Evolutionary conservation across 1,140 invertebrate genomes (phyloP).

Genomic region (Chrysomallon squamiferum): DNA sequence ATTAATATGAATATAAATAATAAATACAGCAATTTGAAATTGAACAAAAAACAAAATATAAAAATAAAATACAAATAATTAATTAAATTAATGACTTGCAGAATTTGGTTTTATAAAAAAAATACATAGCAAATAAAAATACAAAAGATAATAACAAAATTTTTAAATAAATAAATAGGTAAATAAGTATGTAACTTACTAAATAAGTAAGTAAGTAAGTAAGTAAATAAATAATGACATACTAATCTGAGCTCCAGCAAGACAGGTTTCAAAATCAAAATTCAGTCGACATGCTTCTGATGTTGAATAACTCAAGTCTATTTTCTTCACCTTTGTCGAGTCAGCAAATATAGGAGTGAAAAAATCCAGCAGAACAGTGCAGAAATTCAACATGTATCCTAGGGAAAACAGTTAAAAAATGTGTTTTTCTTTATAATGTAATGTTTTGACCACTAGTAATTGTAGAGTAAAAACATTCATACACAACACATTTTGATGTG

Average conservation of each 20-base stretch:
- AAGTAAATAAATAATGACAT: neutral
- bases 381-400: conserved; percentile 28
- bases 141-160: too few species aligned
- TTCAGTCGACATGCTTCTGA: conserved; percentile 21
- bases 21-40: too few species aligned
- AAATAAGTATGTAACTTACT: too few species aligned
- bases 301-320: conserved; percentile 18
- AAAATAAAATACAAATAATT: too few species aligned
- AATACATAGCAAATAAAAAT: too few species aligned
- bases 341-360: conserved; percentile 15
- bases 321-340: conserved; percentile 14
- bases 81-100: too few species aligned
- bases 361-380: conserved; percentile 21
- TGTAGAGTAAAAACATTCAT: neutral
- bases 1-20: too few species aligned
- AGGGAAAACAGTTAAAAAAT: neutral
- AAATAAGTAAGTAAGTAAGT: too few species aligned
- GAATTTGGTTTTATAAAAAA: too few species aligned
- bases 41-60: too few species aligned
- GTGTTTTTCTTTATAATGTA: neutral
- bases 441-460: neutral
- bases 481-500: neutral
- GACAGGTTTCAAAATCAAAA: conserved; percentile 25
- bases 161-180: too few species aligned
- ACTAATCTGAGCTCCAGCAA: conserved; percentile 29